Percentiles rank a stretch among this genome's conserved stretches.
phyloP scores from a whole-genome alignment of 2,888 invertebrate species.

The Rhimphoctona megacephalus region DNA sequence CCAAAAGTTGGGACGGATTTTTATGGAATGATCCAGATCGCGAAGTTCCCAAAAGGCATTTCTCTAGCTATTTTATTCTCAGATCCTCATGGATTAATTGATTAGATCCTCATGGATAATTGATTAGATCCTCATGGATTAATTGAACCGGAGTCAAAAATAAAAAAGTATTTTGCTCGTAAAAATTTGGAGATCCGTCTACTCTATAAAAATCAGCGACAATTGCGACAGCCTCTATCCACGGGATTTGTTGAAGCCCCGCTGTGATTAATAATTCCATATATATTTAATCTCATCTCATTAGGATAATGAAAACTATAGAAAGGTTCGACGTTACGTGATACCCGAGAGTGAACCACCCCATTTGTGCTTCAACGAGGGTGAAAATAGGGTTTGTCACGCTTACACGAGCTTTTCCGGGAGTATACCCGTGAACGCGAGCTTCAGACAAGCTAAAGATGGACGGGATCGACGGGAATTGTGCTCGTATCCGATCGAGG shows the following conservation, averaged over 20 bases:
- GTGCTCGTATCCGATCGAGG: conserved; percentile 90
- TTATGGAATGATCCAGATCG: no score
- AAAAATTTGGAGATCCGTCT: background rate
- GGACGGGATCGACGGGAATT: conserved; percentile 86
- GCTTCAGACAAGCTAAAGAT: conserved; percentile 85
- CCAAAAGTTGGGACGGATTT: background rate
- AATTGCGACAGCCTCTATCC: background rate
- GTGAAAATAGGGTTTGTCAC: conserved; percentile 85
- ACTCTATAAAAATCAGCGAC: background rate
- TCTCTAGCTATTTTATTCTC: background rate
- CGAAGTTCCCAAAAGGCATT: background rate
- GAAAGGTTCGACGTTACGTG: conserved; percentile 75
- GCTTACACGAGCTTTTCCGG: conserved; percentile 87
- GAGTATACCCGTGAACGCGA: conserved; percentile 86
- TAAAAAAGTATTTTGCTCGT: background rate
- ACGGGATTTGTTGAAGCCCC: background rate
- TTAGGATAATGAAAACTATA: conserved; percentile 46
- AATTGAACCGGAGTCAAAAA: no score
- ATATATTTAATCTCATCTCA: background rate
- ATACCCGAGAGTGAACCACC: conserved; percentile 84
- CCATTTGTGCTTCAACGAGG: conserved; percentile 87
- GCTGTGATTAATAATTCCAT: background rate
- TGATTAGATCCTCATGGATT: no score
- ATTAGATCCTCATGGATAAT: no score
- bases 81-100: no score